A percentile compares a stretch with the other conserved stretches of the same genome.
These are phyloP conservation scores for Zosterops borbonicus DNA, from an alignment of 2,113 vertebrate species.

Conservation along the genomic window DNA sequence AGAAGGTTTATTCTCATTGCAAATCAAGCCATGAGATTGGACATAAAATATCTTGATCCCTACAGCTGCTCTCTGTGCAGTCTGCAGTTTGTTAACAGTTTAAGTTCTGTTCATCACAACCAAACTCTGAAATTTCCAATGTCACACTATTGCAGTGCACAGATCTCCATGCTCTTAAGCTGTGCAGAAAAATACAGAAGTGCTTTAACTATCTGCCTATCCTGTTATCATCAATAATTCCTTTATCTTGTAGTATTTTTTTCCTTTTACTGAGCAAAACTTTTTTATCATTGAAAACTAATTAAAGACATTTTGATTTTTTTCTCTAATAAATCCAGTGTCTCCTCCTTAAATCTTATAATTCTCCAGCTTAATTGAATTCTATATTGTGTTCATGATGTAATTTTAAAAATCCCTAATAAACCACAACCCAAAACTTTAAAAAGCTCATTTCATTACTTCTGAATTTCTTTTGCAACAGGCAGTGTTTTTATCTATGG, in stretches of 20 bases:
- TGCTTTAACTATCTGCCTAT: neutral
- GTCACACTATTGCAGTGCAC: neutral
- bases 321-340: constrained; percentile 16
- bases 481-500: constrained; percentile 29
- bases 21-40: neutral
- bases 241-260: neutral
- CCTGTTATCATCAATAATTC: neutral
- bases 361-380: constrained; percentile 54
- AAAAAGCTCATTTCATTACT: constrained; percentile 26
- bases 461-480: constrained; percentile 17
- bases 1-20: neutral
- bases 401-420: constrained; percentile 33
- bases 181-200: fast-evolving
- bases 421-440: neutral
- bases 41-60: neutral
- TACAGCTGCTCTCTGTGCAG: neutral
- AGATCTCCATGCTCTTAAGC: neutral
- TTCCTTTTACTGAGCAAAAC: neutral
- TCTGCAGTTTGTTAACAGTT: neutral
- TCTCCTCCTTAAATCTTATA: neutral
- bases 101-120: neutral
- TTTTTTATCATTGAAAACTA: neutral
- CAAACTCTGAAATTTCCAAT: neutral
- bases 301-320: constrained; percentile 21
- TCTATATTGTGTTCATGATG: constrained; percentile 23